These are phyloP conservation scores for Silurus meridionalis DNA, from an alignment of 2,113 vertebrate genomes.

Conservation along the genomic window DNA sequence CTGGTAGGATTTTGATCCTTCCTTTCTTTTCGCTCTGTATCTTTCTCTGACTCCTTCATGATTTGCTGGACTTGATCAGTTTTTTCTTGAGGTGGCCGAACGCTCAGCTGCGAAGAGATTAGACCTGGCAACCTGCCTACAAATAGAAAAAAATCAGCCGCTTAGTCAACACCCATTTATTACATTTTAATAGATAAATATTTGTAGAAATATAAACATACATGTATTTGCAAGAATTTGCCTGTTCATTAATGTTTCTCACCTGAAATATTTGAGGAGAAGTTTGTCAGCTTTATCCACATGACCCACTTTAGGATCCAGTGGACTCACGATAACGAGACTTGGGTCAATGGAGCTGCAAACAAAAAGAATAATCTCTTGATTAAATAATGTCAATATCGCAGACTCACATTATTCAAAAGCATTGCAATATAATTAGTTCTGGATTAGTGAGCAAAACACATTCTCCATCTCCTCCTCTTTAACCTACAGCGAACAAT, in stretches of 20 bases:
- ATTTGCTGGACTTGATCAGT: constrained; percentile 13
- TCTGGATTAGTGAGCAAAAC: constrained; percentile 5
- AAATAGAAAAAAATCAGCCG: constrained; percentile 22
- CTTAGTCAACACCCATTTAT: neutral
- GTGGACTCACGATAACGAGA: neutral
- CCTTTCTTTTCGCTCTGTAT: neutral
- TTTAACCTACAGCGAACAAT: constrained; percentile 40
- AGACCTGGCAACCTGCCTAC: constrained; percentile 59
- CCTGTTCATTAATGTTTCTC: neutral
- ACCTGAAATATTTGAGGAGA: constrained; percentile 66
- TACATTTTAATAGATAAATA: too few species aligned
- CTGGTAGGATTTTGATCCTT: constrained; percentile 36
- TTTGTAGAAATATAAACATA: neutral
- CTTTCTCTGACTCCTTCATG: constrained; percentile 45
- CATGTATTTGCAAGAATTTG: neutral
- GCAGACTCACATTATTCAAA: neutral
- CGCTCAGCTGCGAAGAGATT: constrained; percentile 48
- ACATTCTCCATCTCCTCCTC: neutral
- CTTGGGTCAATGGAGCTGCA: constrained; percentile 59
- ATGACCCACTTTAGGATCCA: neutral
- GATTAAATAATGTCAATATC: neutral
- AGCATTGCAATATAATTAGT: neutral
- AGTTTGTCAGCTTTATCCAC: constrained; percentile 31
- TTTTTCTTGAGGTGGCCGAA: constrained; percentile 29
- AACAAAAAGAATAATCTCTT: constrained; percentile 18